Evolutionary conservation across 2,888 invertebrate species (phyloP), one percentile per base, ranked within the genome.

Genomic region (Drosophila barbarae): DNA sequence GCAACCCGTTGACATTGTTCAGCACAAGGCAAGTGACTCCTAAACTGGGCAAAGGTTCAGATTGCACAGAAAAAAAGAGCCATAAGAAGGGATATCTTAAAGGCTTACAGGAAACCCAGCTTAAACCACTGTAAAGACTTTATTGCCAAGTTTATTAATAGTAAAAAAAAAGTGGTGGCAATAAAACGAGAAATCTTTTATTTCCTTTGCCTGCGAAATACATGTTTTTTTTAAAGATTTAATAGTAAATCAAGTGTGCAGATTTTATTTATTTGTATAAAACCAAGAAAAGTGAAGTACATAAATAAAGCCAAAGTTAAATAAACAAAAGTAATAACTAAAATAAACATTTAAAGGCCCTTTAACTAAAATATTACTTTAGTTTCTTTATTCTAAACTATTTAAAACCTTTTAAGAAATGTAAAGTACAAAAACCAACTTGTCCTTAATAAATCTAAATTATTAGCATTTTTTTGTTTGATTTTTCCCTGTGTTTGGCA

Each of bases 1-100:
- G 68, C 42, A 68, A 50, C 64, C 47, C 68, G 50, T 68, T 65
- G 71, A 53, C 69, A 52, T 61, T 60, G 63, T 39, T 44, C 5
- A 38, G 18, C 21, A 35, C 23, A 34, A 41, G 39, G 52, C 51
- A 47, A 61, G 67, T 67, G 67, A 18, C 51, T 60, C 26, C 32
- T 47, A 51, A 67, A 65, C 57, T 75, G 70, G 41, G 15, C 41
- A 55, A 73, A 60, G 69, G 32, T 32, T 35, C 26, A 51, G 26
- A 23, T n/a, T 15, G 10, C 30, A 46, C 18, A 35, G 7, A 9
- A n/a, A 36, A 53, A 54, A 47, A 13, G 13, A 5, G 9, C 7
- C 9, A n/a, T 6, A 9, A 12, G 18, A 30, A 18, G 46, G 2
- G 2, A 18, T 5, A 18, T 5, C 18, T 18, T 32, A 13, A 18